Evolutionary conservation across 2,888 invertebrate genomes (phyloP).

Genomic region (Gastrophysa polygoni): DNA sequence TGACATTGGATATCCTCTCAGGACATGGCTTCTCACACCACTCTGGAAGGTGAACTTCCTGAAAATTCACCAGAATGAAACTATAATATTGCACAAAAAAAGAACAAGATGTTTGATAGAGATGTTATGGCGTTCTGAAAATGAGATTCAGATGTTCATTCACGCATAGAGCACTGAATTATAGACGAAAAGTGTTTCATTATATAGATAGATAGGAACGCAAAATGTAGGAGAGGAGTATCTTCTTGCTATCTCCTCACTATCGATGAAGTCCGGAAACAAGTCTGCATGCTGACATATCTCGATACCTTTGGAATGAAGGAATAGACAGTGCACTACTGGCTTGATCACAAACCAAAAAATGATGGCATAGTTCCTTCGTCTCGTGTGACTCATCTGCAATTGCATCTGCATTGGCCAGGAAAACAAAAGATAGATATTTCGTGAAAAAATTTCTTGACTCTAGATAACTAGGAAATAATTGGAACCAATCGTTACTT

Average conservation of each 20-base stretch:
- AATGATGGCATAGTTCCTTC: slow-evolving; percentile 15
- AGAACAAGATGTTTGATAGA: too few species aligned
- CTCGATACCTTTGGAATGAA: slow-evolving; percentile 14
- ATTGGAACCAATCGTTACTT: slow-evolving; percentile 17
- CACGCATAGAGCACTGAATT: too few species aligned
- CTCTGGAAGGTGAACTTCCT: too few species aligned
- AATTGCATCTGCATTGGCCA: background rate
- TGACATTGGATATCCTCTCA: too few species aligned
- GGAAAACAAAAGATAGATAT: slow-evolving; percentile 10
- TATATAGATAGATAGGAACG: slow-evolving; percentile 10
- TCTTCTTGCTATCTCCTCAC: slow-evolving; percentile 14
- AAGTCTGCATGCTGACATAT: slow-evolving; percentile 15
- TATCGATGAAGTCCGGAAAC: slow-evolving; percentile 12
- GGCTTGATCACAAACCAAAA: slow-evolving; percentile 11
- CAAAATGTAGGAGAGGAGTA: slow-evolving; percentile 12
- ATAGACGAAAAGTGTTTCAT: slow-evolving; percentile 4
- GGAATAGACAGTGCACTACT: background rate
- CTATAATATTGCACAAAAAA: too few species aligned
- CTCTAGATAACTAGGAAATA: slow-evolving; percentile 21
- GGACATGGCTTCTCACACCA: too few species aligned
- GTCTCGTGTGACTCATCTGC: background rate
- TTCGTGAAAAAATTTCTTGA: slow-evolving; percentile 12
- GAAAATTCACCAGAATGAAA: too few species aligned
- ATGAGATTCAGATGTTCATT: too few species aligned
- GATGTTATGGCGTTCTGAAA: background rate